phyloP scores from a whole-genome alignment of 2,113 vertebrate species.

The Lipophrys pholis region DNA sequence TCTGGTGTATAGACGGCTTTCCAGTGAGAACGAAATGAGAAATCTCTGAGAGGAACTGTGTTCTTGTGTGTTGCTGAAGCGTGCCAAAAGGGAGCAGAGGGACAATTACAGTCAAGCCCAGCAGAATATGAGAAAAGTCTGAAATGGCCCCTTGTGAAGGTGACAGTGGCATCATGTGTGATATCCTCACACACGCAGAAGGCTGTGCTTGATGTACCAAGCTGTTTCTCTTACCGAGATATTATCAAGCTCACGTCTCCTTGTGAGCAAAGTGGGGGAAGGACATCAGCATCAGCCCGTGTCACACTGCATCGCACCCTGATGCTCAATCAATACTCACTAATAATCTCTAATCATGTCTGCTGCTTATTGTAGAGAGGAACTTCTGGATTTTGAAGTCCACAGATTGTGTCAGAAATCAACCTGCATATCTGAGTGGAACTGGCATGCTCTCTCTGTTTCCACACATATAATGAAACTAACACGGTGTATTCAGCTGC shows the following conservation, averaged over 20 bases:
- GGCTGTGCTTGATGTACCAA: slow-evolving; percentile 21
- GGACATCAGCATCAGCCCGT: neutral
- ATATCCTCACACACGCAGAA: neutral
- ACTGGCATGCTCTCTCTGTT: neutral
- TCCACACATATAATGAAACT: slow-evolving; percentile 5
- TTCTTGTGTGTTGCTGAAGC: slow-evolving; percentile 18
- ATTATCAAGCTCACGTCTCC: neutral
- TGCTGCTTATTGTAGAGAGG: neutral
- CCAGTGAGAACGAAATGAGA: slow-evolving; percentile 71
- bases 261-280: slow-evolving; percentile 29
- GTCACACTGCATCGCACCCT: neutral
- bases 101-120: slow-evolving; percentile 38
- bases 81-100: slow-evolving; percentile 39
- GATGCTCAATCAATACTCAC: neutral
- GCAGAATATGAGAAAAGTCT: slow-evolving; percentile 36
- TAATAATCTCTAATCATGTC: slow-evolving; percentile 4
- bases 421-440: slow-evolving; percentile 5
- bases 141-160: slow-evolving; percentile 45
- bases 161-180: slow-evolving; percentile 2
- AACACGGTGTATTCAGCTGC: slow-evolving; percentile 27
- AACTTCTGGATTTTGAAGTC: slow-evolving; percentile 11
- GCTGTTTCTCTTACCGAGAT: slow-evolving; percentile 37
- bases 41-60: slow-evolving; percentile 29
- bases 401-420: neutral
- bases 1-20: slow-evolving; percentile 66